Evolutionary conservation across 2,113 vertebrate genomes (phyloP).

Genomic region (Apodemus sylvaticus): DNA sequence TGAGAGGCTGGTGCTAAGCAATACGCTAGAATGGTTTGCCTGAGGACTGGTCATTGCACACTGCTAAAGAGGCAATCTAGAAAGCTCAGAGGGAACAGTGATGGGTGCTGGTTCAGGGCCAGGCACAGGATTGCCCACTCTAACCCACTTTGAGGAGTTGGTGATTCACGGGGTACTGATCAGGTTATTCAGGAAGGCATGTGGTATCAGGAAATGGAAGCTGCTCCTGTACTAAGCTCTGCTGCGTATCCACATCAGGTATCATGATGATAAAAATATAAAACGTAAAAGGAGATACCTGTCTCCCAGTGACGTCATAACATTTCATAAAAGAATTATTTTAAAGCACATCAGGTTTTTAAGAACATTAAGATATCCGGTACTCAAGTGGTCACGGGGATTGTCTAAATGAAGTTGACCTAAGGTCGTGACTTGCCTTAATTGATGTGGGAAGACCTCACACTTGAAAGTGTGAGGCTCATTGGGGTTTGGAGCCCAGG

Average conservation of each 20-base stretch:
- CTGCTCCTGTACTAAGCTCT: not conserved
- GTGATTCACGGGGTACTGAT: rapidly evolving
- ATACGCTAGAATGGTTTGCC: too few species aligned
- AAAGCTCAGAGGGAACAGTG: not conserved
- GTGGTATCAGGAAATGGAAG: not conserved
- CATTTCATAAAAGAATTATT: not conserved
- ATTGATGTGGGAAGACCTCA: not conserved
- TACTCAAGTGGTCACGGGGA: not conserved
- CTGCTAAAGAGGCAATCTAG: not conserved
- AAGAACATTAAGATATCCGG: not conserved
- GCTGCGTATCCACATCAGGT: not conserved
- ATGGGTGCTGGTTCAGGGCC: too few species aligned
- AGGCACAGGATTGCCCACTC: too few species aligned
- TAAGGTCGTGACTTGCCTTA: not conserved
- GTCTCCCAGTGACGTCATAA: not conserved
- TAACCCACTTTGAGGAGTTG: not conserved
- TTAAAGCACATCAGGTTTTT: not conserved
- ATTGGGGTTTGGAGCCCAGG: not conserved
- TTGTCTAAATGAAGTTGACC: not conserved
- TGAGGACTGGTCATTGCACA: not conserved
- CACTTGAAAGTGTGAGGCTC: not conserved
- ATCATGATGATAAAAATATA: not conserved
- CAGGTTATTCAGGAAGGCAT: not conserved
- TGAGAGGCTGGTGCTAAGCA: not conserved
- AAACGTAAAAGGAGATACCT: not conserved